phyloP scores from a whole-genome alignment of 2,888 invertebrate species.

The Drosophila rellima region DNA sequence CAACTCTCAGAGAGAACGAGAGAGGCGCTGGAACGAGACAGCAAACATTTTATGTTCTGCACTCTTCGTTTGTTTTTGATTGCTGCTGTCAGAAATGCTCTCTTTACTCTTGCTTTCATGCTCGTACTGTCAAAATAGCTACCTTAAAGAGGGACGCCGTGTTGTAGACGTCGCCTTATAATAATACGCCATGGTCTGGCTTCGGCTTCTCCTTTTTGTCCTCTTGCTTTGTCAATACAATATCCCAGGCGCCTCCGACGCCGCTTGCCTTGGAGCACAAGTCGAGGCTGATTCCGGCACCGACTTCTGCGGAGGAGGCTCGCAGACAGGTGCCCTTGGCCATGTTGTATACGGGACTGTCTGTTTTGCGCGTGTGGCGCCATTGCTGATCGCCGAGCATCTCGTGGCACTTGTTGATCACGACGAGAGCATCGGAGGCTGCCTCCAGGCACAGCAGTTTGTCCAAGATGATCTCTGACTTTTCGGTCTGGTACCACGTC shows the following conservation, averaged over 20 bases:
- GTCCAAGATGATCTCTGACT: constrained; percentile 93
- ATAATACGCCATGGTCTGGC: too few relatives aligned
- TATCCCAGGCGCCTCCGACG: constrained; percentile 79
- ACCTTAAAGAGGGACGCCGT: too few relatives aligned
- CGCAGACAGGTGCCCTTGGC: constrained; percentile 94
- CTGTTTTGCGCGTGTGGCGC: constrained; percentile 91
- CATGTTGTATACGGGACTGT: constrained; percentile 93
- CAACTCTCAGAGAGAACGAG: too few relatives aligned
- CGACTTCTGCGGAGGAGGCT: constrained; percentile 85
- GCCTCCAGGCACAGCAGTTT: constrained; percentile 95
- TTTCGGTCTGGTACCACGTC: constrained; percentile 91
- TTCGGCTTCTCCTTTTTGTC: constrained; percentile 30
- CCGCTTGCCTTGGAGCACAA: constrained; percentile 87
- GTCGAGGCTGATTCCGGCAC: constrained; percentile 87
- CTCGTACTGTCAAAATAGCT: too few relatives aligned
- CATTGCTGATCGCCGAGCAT: constrained; percentile 97
- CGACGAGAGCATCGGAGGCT: constrained; percentile 88
- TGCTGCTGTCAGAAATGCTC: too few relatives aligned
- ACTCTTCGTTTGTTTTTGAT: too few relatives aligned
- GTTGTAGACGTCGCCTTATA: too few relatives aligned
- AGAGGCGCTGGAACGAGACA: too few relatives aligned
- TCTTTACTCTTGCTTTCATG: too few relatives aligned
- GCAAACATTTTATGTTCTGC: too few relatives aligned
- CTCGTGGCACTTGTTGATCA: constrained; percentile 96
- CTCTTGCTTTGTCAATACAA: constrained; percentile 44